phyloP scores from a whole-genome alignment of 2,888 invertebrate species.

The Prenolepis imparis region DNA sequence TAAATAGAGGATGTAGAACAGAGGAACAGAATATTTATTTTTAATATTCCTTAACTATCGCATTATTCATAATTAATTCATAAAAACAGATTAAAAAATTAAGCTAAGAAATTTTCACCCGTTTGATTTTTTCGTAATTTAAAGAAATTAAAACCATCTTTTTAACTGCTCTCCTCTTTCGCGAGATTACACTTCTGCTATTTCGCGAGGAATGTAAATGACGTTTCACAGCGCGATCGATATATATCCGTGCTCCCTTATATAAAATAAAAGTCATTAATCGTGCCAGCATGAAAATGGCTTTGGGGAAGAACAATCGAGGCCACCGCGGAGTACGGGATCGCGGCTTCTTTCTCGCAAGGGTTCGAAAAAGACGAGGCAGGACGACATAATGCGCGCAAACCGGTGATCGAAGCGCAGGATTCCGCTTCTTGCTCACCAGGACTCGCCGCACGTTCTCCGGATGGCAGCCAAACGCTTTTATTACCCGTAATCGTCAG shows the following conservation, averaged over 20 bases:
- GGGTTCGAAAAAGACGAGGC: slow-evolving; percentile 71
- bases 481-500: slow-evolving; percentile 84
- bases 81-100: background rate
- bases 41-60: background rate
- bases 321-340: slow-evolving; percentile 69
- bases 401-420: slow-evolving; percentile 54
- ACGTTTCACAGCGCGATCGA: background rate
- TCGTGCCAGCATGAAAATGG: slow-evolving; percentile 79
- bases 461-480: slow-evolving; percentile 83
- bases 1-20: too few relatives aligned
- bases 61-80: background rate
- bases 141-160: background rate
- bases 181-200: background rate
- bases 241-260: background rate
- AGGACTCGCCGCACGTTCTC: slow-evolving; percentile 80
- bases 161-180: background rate
- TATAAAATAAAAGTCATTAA: slow-evolving; percentile 66
- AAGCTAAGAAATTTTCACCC: background rate
- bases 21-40: background rate
- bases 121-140: background rate
- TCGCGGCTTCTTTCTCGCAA: slow-evolving; percentile 26
- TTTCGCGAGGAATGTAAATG: slow-evolving; percentile 29
- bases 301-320: slow-evolving; percentile 77
- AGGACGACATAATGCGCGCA: slow-evolving; percentile 61
- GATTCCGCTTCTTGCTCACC: slow-evolving; percentile 73